These are phyloP conservation scores for Tragulus kanchil DNA, from an alignment of 2,113 vertebrate species.

Conservation along the genomic window DNA sequence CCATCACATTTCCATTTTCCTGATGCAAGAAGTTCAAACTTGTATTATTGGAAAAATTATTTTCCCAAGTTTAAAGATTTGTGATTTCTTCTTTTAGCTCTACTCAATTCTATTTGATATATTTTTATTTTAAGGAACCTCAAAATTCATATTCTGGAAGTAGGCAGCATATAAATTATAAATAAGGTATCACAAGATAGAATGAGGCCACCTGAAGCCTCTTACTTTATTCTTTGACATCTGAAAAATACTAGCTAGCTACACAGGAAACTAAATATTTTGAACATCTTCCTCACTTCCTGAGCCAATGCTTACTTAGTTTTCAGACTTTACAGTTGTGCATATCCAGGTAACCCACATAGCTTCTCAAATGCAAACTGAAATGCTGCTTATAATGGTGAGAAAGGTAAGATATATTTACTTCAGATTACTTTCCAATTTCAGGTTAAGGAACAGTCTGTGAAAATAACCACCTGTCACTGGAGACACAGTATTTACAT, in stretches of 20 bases:
- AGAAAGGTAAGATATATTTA: background rate
- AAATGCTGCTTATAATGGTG: background rate
- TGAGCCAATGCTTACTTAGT: background rate
- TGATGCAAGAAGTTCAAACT: background rate
- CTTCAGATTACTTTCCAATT: slow-evolving; percentile 46
- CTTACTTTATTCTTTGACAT: slow-evolving; percentile 55
- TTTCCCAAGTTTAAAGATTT: background rate
- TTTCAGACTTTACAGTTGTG: background rate
- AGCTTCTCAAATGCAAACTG: slow-evolving; percentile 2
- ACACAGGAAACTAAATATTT: slow-evolving; percentile 10
- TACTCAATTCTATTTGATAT: background rate
- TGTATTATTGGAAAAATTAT: background rate
- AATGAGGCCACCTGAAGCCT: slow-evolving; percentile 51
- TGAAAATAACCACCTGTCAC: background rate
- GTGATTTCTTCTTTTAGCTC: background rate
- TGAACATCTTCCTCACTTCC: background rate
- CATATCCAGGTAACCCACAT: slow-evolving; percentile 28
- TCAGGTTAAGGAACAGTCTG: slow-evolving; percentile 34
- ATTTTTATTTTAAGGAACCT: slow-evolving; percentile 56
- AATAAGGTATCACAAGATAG: slow-evolving; percentile 49
- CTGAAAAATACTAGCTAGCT: background rate
- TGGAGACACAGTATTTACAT: background rate
- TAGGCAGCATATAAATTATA: slow-evolving; percentile 63
- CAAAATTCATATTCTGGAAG: slow-evolving; percentile 56
- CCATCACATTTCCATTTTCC: background rate